Evolutionary conservation across 92 coral and sea anemone species (phyloP), one percentile per base, ranked within the genome.

Genomic region (Desmophyllum pertusum): DNA sequence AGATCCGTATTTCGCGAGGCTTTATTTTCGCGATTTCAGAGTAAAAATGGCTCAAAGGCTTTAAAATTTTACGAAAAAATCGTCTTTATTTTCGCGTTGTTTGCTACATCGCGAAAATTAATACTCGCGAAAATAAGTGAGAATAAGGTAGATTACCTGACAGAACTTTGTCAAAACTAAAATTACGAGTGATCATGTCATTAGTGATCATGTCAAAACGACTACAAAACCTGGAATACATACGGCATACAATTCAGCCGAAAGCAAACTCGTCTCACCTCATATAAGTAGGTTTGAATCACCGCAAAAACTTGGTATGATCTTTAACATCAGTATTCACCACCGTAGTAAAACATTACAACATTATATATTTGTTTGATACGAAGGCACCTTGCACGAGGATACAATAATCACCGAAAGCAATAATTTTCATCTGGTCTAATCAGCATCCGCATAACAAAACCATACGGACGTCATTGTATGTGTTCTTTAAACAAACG

Each of bases 401-500:
- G 40, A 65, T 36, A 67, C 25, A 6, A 35, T 36, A 18, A 37
- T 21, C 8, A 36, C 75, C 48, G 31, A 70, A 70, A 40, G 50
- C 53, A 39, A 70, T 41, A 70, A 70, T 70, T 39, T 41, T n/a
- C 75, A 23, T 39, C 51, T 41, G 48, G 35, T 19, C 64, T 51
- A 55, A 33, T 33, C 23, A 55, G 30, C 36, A 35, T 52, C 51
- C 50, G 68, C 51, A 52, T 13, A 76, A 76, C 68, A 76, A 76
- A 76, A 37, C n/a, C 48, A 76, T 37, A 35, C 17, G 30, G 11
- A 57, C 33, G 81, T 59, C 68, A 39, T 59, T 53, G 68, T 3
- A 29, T 33, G 36, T 21, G 79, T 48, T 19, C 39, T 46, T 73
- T 25, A 73, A 43, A 27, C 46, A 74, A 27, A 30, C 62, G 13